phyloP scores from a whole-genome alignment of 2,888 invertebrate genomes.

The Rapana venosa region DNA sequence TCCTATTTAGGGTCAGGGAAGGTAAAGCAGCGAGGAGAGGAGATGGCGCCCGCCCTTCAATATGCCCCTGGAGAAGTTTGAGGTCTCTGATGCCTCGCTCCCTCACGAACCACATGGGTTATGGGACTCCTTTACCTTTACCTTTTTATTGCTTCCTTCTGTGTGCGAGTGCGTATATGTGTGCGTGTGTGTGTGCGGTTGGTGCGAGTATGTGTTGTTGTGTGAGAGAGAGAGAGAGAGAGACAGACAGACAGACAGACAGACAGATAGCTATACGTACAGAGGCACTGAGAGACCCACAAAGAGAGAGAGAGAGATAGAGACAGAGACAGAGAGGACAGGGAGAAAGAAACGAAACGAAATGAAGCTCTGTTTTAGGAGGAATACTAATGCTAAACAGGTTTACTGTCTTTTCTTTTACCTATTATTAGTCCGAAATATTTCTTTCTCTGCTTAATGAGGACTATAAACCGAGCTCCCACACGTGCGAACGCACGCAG shows the following conservation, averaged over 20 bases:
- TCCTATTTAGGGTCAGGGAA: too few relatives aligned
- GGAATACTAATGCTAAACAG: too few relatives aligned
- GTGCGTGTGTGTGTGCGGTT: not conserved
- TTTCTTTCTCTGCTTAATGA: not conserved
- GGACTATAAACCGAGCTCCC: not conserved
- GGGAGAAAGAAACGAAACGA: too few relatives aligned
- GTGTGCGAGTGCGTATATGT: constrained; percentile 1
- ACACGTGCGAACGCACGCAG: too few relatives aligned
- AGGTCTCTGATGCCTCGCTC: too few relatives aligned
- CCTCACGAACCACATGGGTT: too few relatives aligned
- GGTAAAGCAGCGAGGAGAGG: too few relatives aligned
- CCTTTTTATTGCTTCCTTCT: too few relatives aligned
- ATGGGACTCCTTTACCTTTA: too few relatives aligned
- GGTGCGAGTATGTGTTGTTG: not conserved
- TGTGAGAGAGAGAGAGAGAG: constrained; percentile 11
- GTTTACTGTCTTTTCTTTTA: not conserved
- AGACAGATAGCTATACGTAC: not conserved
- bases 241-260: not conserved
- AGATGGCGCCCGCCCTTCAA: too few relatives aligned
- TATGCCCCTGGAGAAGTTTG: too few relatives aligned
- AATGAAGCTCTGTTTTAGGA: too few relatives aligned
- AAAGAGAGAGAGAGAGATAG: constrained; percentile 10
- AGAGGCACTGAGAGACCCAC: not conserved
- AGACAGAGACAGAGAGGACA: not conserved
- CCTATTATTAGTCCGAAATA: not conserved